Conservation (phyloP, 2,113 vertebrate species). For the Turnix velox region DNA sequence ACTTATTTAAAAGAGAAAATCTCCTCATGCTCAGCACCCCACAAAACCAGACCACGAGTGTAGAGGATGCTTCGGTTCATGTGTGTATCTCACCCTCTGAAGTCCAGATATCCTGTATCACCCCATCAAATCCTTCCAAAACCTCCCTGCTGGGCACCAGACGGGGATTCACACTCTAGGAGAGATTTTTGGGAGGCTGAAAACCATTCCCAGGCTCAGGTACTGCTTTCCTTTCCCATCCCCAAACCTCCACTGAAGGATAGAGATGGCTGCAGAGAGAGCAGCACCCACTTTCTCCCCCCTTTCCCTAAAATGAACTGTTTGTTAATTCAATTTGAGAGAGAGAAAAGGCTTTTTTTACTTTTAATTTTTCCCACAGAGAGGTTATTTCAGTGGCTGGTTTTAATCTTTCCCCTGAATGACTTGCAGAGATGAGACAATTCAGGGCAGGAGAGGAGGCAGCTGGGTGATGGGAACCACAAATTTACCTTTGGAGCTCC, state of each 20-base stretch:
- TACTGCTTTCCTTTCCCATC: fast-evolving
- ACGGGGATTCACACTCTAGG: fast-evolving
- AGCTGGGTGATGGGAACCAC: fast-evolving
- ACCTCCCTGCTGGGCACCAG: not conserved
- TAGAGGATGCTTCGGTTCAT: fast-evolving
- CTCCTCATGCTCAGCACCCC: fast-evolving
- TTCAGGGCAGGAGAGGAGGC: fast-evolving
- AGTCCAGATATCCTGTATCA: not conserved
- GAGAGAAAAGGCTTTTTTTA: not conserved
- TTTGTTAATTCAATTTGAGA: not conserved
- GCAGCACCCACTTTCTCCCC: fast-evolving
- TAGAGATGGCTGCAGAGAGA: not conserved
- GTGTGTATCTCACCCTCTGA: fast-evolving
- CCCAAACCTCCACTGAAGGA: fast-evolving
- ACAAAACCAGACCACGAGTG: fast-evolving
- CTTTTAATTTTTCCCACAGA: too few species aligned
- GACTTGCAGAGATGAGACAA: not conserved
- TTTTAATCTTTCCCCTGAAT: not conserved
- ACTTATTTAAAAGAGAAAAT: too few species aligned
- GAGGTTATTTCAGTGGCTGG: not conserved
- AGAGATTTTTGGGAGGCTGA: not conserved
- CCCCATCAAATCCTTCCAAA: not conserved
- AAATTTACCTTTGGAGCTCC: fast-evolving
- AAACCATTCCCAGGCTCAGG: fast-evolving
- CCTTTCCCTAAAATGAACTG: too few species aligned